Evolutionary conservation across 1,140 invertebrate species (phyloP).

Genomic region (Pseudomyrmex concolor): DNA sequence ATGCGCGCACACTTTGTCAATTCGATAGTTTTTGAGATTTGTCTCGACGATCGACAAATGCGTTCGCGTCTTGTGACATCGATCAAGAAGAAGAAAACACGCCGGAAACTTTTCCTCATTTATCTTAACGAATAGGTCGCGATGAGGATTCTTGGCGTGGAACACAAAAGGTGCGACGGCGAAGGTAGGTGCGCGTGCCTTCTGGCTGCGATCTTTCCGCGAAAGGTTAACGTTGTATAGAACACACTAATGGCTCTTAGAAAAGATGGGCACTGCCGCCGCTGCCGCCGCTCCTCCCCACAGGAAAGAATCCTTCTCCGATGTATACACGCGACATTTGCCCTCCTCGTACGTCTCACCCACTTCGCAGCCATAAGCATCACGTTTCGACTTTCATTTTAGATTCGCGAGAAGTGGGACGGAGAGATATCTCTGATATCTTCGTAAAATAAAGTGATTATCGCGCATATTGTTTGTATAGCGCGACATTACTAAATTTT

Average conservation of each 20-base stretch:
- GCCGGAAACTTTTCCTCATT: neutral
- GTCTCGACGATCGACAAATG: neutral
- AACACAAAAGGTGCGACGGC: conserved; percentile 44
- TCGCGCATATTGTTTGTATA: too few relatives aligned
- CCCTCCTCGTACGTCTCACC: conserved; percentile 53
- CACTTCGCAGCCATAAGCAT: neutral
- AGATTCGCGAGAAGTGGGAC: neutral
- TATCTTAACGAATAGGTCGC: conserved; percentile 1
- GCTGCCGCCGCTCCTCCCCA: neutral
- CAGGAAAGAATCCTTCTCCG: neutral
- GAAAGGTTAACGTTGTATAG: conserved; percentile 61
- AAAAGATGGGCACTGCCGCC: conserved; percentile 62
- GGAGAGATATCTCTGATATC: neutral
- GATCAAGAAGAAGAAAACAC: neutral
- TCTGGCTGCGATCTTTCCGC: conserved; percentile 40
- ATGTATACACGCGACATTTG: conserved; percentile 53
- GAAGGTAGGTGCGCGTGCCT: conserved; percentile 34
- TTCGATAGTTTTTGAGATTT: neutral
- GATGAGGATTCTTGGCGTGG: neutral
- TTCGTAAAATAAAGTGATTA: conserved; percentile 1
- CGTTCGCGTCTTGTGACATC: neutral
- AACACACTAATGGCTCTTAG: conserved; percentile 50
- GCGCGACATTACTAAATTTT: too few relatives aligned
- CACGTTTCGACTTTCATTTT: conserved; percentile 11
- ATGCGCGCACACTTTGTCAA: neutral